A percentile compares a stretch with the other conserved stretches of the same genome.
Conservation (phyloP, 2,113 vertebrate genomes). For the Melanerpes aurifrons region DNA sequence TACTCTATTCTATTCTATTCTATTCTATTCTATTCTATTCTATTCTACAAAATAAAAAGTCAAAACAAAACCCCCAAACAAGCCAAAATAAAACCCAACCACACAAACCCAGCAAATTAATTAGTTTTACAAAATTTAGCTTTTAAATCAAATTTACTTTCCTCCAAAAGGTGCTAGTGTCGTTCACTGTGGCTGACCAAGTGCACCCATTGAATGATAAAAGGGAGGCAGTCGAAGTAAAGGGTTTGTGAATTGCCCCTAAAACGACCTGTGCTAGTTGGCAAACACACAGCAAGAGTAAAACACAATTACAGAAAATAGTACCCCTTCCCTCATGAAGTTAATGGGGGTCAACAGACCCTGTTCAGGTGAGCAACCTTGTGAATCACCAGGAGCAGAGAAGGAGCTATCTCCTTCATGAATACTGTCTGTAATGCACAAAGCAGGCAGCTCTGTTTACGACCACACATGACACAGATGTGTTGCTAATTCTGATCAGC, state of each 20-base stretch:
- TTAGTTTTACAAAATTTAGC: background rate
- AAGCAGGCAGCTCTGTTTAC: conserved; percentile 3
- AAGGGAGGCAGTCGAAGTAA: background rate
- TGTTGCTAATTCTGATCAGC: background rate
- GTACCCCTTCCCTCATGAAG: background rate
- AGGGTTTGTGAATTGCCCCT: background rate
- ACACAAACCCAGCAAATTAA: background rate
- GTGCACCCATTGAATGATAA: background rate
- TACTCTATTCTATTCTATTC: no score
- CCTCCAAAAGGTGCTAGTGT: background rate
- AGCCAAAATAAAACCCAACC: no score
- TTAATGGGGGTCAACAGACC: background rate
- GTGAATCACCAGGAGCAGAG: background rate
- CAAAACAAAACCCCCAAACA: no score
- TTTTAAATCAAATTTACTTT: background rate
- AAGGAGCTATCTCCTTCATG: background rate
- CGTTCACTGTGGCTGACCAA: background rate
- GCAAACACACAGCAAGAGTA: background rate
- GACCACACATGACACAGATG: background rate
- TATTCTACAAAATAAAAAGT: no score
- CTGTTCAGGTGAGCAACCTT: background rate
- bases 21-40: no score
- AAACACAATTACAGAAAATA: conserved; percentile 24
- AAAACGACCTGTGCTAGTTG: background rate
- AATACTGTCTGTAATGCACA: background rate